Evolutionary conservation across 2,113 vertebrate species (phyloP).

Genomic region (Chloroceryle aenea): DNA sequence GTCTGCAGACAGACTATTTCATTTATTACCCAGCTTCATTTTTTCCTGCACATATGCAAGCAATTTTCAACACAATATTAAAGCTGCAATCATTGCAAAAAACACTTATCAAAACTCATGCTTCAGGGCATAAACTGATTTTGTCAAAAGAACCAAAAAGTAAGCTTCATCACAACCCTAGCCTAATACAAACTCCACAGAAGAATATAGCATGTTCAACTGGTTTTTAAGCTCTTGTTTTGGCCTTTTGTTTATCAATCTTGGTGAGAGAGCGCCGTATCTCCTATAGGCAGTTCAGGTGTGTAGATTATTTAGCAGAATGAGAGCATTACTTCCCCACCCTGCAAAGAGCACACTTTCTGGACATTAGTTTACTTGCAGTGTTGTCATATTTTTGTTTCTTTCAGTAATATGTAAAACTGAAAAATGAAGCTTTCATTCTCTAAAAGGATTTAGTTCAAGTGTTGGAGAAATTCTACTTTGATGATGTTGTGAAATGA

Average conservation of each 20-base stretch:
- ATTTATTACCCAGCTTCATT: slow-evolving; percentile 5
- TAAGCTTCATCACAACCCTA: not conserved
- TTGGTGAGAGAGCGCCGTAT: not conserved
- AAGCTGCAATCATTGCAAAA: not conserved
- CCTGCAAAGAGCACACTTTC: not conserved
- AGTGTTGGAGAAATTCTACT: not conserved
- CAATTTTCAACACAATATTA: slow-evolving; percentile 44
- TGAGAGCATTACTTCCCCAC: not conserved
- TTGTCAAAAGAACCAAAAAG: not conserved
- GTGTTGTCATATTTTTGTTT: not conserved
- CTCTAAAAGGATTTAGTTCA: not conserved
- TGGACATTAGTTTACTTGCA: not conserved
- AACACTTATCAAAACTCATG: not conserved
- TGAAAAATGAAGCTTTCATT: not conserved
- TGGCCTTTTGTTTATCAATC: not conserved
- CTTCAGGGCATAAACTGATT: slow-evolving; percentile 36
- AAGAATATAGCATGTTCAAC: not conserved
- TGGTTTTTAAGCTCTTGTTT: not conserved
- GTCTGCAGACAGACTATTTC: slow-evolving; percentile 18
- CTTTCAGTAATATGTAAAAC: not conserved
- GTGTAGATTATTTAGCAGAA: not conserved
- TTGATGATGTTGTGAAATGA: not conserved
- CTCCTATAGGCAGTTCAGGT: not conserved
- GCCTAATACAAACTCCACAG: not conserved
- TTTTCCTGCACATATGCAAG: slow-evolving; percentile 51